Evolutionary conservation across 1,140 invertebrate species (phyloP).

Genomic region (Popillia japonica): DNA sequence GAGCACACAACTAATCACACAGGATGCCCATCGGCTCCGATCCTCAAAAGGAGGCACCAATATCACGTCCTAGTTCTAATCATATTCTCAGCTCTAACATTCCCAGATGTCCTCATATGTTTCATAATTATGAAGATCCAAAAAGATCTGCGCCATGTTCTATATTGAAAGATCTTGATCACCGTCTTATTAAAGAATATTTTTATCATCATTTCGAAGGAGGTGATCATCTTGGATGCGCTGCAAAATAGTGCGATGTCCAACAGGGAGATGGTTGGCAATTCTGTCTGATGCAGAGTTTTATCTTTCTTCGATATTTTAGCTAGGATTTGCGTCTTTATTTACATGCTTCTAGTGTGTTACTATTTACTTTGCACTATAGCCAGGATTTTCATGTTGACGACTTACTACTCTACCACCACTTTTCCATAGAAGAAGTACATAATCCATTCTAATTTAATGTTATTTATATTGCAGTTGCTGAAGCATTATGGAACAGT

Average conservation of each 20-base stretch:
- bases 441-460: too few relatives aligned
- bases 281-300: slow-evolving; percentile 62
- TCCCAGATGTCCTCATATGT: slow-evolving; percentile 67
- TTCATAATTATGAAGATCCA: slow-evolving; percentile 62
- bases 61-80: slow-evolving; percentile 58
- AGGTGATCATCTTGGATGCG: slow-evolving; percentile 63
- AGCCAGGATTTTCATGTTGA: slow-evolving; percentile 57
- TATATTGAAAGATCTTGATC: slow-evolving; percentile 67
- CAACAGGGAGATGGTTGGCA: slow-evolving; percentile 61
- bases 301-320: slow-evolving; percentile 63
- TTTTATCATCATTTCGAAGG: slow-evolving; percentile 64
- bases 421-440: too few relatives aligned
- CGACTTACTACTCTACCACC: too few relatives aligned
- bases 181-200: slow-evolving; percentile 65
- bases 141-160: slow-evolving; percentile 43
- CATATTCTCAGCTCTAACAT: slow-evolving; percentile 60
- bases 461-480: slow-evolving; percentile 21
- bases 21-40: slow-evolving; percentile 63
- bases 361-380: slow-evolving; percentile 67
- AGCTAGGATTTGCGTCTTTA: slow-evolving; percentile 64
- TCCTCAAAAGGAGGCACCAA: slow-evolving; percentile 62
- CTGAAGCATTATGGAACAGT: slow-evolving; percentile 22
- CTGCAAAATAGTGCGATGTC: slow-evolving; percentile 57
- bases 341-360: slow-evolving; percentile 69
- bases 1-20: slow-evolving; percentile 64